Base-by-base conservation (phyloP, 2,113 vertebrate genomes). In the Chaetodon trifascialis region DNA sequence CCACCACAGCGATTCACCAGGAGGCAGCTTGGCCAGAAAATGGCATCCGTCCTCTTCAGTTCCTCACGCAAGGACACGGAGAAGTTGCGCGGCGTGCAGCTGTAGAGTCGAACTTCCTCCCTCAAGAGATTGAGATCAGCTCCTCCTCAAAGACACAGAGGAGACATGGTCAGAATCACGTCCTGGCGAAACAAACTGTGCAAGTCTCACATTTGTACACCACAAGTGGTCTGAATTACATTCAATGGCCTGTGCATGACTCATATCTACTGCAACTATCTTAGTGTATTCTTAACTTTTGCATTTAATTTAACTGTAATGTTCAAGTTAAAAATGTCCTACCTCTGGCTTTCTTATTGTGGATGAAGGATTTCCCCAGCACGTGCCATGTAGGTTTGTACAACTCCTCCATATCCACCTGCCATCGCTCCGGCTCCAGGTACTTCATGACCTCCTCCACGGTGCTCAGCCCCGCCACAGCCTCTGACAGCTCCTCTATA, bases 361-460 rank as follows among this genome's bases (percentile, higher is more conserved):
- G 96, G 75, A 98, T 94, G 89, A 97, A 99, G 23, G 98, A 97
- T 89, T 99, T 99, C 52, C 98, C 98, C 76, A 98, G 95, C 70
- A 97, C 93, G 1, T 98, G 97, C 98, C 97, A 98, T 0, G 96
- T 93, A 67, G 98, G 97, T 91, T 96, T 97, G 91, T 98, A 98
- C 10, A 99, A 76, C 72, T 99, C 98, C 68, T 99, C 98, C 92
- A 99, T 95, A 88, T 99, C 98, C 92, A 98, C 89, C 66, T 98
- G 97, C 98, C 98, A 99, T 70, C 96, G 94, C 5, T 99, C 98
- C 0, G 98, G 98, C 86, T 99, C 98, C 30, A 99, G 95, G 76
- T 97, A 99, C 42, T 97, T 97, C 94, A 99, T 97, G n/a, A 99
- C 96, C 82, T 99, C 98, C 94, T 99, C 98, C 93, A 99, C 92